Evolutionary conservation across 2,888 invertebrate genomes (phyloP).

Genomic region (Tuberolachnus salignus): DNA sequence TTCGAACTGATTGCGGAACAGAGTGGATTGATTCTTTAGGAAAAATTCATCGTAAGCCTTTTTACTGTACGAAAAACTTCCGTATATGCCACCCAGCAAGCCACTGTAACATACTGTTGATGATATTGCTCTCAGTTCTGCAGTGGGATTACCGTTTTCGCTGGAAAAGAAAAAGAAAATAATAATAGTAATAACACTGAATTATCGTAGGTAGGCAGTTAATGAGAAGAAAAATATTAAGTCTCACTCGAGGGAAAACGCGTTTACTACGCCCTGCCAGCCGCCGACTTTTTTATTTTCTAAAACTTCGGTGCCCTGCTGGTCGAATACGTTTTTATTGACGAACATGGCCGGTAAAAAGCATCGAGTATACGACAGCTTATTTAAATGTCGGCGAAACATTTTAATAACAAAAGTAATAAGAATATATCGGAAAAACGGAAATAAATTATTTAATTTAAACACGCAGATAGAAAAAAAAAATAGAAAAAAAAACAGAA

Average conservation of each 20-base stretch:
- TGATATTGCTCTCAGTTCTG: slow-evolving; percentile 27
- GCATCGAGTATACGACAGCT: slow-evolving; percentile 12
- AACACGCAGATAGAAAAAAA: no score
- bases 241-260: slow-evolving; percentile 30
- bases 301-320: slow-evolving; percentile 11
- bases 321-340: slow-evolving; percentile 8
- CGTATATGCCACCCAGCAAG: slow-evolving; percentile 34
- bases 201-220: background rate
- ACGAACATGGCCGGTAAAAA: slow-evolving; percentile 35
- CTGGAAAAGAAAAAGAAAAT: slow-evolving; percentile 13
- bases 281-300: slow-evolving; percentile 17
- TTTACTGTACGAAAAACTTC: slow-evolving; percentile 45
- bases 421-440: no score
- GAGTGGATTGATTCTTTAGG: slow-evolving; percentile 39
- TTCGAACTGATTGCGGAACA: slow-evolving; percentile 45
- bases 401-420: background rate
- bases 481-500: no score
- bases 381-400: slow-evolving; percentile 20
- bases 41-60: slow-evolving; percentile 46
- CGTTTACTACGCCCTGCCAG: slow-evolving; percentile 41
- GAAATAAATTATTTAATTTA: no score
- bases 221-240: background rate
- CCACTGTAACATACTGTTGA: slow-evolving; percentile 35
- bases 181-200: background rate
- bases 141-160: slow-evolving; percentile 35